phyloP scores from a whole-genome alignment of 2,113 vertebrate species.

The Protobothrops mucrosquamatus region DNA sequence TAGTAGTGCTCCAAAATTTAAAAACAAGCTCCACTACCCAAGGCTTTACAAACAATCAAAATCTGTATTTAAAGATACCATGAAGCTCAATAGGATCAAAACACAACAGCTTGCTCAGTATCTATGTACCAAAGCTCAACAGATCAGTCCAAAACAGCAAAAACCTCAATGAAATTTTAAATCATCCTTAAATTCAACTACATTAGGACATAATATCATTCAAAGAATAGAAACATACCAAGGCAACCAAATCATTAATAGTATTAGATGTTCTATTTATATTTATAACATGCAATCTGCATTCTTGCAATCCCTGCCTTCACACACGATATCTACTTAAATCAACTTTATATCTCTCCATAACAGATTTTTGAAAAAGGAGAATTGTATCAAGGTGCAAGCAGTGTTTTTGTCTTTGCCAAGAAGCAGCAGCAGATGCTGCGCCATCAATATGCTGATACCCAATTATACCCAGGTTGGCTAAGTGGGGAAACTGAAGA shows the following conservation, averaged over 20 bases:
- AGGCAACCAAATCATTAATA: not conserved
- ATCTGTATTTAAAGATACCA: not conserved
- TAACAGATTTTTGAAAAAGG: not conserved
- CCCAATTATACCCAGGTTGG: not conserved
- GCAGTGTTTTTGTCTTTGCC: not conserved
- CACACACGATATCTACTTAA: not conserved
- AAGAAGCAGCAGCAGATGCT: not conserved
- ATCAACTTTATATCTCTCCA: not conserved
- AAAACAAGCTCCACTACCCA: not conserved
- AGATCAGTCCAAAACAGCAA: not conserved
- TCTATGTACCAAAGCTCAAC: not conserved
- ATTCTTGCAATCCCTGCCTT: not conserved
- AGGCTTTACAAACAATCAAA: not conserved
- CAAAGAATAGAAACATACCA: not conserved
- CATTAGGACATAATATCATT: not conserved
- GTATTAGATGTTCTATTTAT: not conserved
- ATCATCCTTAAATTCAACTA: not conserved
- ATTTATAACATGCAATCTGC: not conserved
- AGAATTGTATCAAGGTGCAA: not conserved
- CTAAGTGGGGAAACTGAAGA: not conserved
- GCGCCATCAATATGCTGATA: not conserved
- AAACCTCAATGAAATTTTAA: not conserved
- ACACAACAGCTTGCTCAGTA: not conserved
- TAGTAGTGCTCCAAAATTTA: not conserved
- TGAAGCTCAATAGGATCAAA: not conserved